phyloP scores from a whole-genome alignment of 2,888 invertebrate genomes.

The Troides helena region DNA sequence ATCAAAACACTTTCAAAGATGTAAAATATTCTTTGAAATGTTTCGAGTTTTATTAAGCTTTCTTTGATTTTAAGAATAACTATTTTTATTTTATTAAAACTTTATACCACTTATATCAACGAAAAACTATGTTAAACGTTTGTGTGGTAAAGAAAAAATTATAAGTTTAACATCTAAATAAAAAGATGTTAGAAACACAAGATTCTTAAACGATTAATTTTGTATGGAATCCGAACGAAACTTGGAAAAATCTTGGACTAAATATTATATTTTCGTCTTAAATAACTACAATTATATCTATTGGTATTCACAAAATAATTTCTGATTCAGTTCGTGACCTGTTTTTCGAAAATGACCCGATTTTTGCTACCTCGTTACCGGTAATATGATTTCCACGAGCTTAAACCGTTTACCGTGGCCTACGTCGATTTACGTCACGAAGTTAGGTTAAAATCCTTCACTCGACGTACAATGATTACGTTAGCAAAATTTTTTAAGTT shows the following conservation, averaged over 20 bases:
- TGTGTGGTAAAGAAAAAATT: no score
- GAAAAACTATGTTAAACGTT: no score
- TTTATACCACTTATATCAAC: neutral
- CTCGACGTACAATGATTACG: neutral
- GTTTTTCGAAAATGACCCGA: conserved; percentile 13
- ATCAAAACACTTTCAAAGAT: conserved; percentile 5
- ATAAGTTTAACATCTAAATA: no score
- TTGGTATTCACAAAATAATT: neutral
- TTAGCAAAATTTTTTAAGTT: neutral
- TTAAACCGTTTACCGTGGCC: conserved; percentile 71
- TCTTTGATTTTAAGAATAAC: neutral
- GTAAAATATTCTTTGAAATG: neutral
- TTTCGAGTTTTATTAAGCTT: neutral
- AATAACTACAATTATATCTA: neutral
- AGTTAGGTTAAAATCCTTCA: conserved; percentile 2
- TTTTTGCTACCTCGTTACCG: conserved; percentile 46
- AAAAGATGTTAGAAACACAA: no score
- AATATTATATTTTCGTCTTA: no score
- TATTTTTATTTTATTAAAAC: neutral
- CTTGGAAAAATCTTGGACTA: no score
- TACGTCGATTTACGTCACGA: conserved; percentile 43
- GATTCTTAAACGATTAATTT: no score
- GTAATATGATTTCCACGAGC: conserved; percentile 76
- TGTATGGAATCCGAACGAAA: no score
- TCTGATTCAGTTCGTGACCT: conserved; percentile 6